Evolutionary conservation across 2,113 vertebrate species (phyloP).

Genomic region (Jacana jacana): DNA sequence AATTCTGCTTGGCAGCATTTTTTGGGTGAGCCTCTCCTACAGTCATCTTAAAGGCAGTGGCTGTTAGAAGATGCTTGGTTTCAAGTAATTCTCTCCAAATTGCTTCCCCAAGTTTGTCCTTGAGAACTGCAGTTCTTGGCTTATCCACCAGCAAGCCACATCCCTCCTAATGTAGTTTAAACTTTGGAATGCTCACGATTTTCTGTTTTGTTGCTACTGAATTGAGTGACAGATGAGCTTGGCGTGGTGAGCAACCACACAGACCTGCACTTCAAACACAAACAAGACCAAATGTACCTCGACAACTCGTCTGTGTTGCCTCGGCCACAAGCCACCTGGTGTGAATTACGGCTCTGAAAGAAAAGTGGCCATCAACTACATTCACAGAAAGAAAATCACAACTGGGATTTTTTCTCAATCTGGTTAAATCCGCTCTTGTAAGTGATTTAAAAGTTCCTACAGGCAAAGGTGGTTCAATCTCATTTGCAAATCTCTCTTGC

Average conservation of each 20-base stretch:
- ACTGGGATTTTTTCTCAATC: neutral
- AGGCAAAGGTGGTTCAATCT: neutral
- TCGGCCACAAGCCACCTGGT: neutral
- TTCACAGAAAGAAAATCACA: neutral
- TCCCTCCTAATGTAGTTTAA: neutral
- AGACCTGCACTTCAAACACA: neutral
- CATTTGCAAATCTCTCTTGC: neutral
- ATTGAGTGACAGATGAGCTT: neutral
- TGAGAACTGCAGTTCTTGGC: neutral
- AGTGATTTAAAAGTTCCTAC: neutral
- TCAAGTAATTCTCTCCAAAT: neutral
- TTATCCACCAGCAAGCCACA: neutral
- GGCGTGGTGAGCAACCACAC: neutral
- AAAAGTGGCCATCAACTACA: neutral
- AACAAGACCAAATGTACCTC: neutral
- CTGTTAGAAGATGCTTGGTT: neutral
- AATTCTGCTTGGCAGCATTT: neutral
- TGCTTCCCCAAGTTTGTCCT: neutral
- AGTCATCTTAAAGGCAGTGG: neutral
- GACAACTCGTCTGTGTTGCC: neutral
- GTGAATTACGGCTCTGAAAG: neutral
- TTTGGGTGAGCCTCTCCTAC: neutral
- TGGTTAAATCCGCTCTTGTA: neutral
- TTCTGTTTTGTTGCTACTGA: neutral
- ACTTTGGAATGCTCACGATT: neutral